Conservation (phyloP, 2,888 invertebrate genomes). For the Andricus curvator region DNA sequence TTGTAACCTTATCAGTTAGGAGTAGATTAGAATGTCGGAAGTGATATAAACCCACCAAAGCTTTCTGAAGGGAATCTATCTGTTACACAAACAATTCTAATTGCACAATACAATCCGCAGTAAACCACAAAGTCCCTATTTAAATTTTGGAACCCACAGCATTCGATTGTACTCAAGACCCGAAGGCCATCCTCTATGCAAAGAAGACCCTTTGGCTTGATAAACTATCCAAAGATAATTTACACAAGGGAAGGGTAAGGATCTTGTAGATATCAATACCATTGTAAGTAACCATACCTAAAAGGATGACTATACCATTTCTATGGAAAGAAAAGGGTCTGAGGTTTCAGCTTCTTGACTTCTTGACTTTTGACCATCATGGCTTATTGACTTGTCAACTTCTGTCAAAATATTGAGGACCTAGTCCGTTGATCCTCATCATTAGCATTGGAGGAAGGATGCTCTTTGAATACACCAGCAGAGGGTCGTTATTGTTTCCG, state of each 20-base stretch:
- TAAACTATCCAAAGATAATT: slow-evolving; percentile 11
- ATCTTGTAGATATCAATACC: background rate
- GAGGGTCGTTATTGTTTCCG: slow-evolving; percentile 68
- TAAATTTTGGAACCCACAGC: background rate
- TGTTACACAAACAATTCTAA: no score
- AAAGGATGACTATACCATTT: background rate
- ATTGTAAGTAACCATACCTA: slow-evolving; percentile 1
- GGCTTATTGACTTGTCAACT: background rate
- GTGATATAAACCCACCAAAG: no score
- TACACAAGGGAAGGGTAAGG: background rate
- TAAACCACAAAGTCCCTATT: no score
- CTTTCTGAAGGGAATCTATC: no score
- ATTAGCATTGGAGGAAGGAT: background rate
- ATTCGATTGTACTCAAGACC: background rate
- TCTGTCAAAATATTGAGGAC: slow-evolving; percentile 27
- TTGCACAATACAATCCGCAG: no score
- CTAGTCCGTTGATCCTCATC: background rate
- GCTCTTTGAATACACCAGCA: background rate
- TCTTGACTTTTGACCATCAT: background rate
- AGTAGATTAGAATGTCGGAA: no score
- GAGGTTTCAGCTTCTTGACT: background rate
- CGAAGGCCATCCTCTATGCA: background rate
- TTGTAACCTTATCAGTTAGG: no score
- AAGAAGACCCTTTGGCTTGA: slow-evolving; percentile 7
- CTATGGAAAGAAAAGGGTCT: background rate